phyloP scores from a whole-genome alignment of 2,113 vertebrate species.

The Osmerus mordax region DNA sequence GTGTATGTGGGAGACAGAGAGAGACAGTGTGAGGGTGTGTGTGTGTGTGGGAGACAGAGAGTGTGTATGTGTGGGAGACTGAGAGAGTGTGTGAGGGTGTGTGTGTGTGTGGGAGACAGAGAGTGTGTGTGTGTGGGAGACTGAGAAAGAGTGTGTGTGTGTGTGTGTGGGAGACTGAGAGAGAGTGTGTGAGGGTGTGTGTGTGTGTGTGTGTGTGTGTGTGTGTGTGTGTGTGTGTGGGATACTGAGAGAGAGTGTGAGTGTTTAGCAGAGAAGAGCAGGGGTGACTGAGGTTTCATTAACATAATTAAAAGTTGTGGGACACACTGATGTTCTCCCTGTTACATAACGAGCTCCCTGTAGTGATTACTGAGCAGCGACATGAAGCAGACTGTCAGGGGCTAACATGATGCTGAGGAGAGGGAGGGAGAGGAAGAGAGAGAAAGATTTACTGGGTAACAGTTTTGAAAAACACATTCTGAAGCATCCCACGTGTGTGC shows the following conservation, averaged over 20 bases:
- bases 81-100: constrained; percentile 7
- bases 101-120: neutral
- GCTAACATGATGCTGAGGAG: neutral
- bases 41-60: neutral
- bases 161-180: too few species aligned
- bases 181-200: neutral
- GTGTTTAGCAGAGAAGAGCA: neutral
- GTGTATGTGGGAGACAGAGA: neutral
- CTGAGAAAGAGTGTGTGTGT: neutral
- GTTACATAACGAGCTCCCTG: constrained; percentile 20
- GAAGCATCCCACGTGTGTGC: neutral
- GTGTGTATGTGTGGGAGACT: too few species aligned
- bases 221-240: neutral
- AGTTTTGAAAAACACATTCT: too few species aligned
- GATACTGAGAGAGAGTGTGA: neutral
- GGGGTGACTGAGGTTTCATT: constrained; percentile 31
- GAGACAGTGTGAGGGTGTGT: neutral
- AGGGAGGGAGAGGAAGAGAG: neutral
- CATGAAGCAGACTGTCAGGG: neutral
- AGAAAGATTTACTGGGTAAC: too few species aligned
- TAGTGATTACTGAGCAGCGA: neutral
- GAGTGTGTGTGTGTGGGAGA: too few species aligned
- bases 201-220: too few species aligned
- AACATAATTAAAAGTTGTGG: constrained; percentile 27
- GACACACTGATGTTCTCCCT: constrained; percentile 34